Base-by-base conservation (phyloP, 2,888 invertebrate genomes). In the Theretra japonica region DNA sequence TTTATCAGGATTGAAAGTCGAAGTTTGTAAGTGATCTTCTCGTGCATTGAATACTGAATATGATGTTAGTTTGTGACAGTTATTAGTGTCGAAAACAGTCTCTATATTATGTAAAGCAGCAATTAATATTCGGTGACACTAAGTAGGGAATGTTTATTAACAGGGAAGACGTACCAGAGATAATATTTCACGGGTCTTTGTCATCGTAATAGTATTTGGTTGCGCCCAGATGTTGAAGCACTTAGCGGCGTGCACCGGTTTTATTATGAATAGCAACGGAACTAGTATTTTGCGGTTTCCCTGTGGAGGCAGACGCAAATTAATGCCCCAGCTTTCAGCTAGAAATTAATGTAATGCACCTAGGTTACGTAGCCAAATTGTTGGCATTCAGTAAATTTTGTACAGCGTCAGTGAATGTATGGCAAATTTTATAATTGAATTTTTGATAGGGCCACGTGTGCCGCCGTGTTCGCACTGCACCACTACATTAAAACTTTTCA, bases 321-420 rank as follows among this genome's bases (percentile, higher is more conserved):
- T 93, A 93, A 93, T 93, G 91, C 88, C 88, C 86, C 85, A 84
- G 91, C 92, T 93, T 91, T 92, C 91, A 91, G 92, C 93, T 90
- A 84, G 88, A 91, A 92, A 93, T 93, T 93, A 94, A 93, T 94
- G 93, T 92, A 92, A 94, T 93, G 92, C 91, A 93, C 93, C 91
- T 86, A 89, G 89, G 91, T 90, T 90, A 91, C 89, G 88, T 85
- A 86, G 90, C 89, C 90, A 90, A 91, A 92, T 90, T 91, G 93
- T 90, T 88, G 87, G 90, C 88, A 86, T 89, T 90, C 89, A 88
- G 86, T 88, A 88, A 89, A 92, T 90, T 89, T 87, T 85, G 84
- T 82, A 79, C 81, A 80, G 81, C 81, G 83, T 75, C 74, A 77
- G 80, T 72, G 68, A 70, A 75, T 77, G 50, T 81, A 82, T 79